Evolutionary conservation across 2,888 invertebrate species (phyloP).

Genomic region (Leptinotarsa juncta): DNA sequence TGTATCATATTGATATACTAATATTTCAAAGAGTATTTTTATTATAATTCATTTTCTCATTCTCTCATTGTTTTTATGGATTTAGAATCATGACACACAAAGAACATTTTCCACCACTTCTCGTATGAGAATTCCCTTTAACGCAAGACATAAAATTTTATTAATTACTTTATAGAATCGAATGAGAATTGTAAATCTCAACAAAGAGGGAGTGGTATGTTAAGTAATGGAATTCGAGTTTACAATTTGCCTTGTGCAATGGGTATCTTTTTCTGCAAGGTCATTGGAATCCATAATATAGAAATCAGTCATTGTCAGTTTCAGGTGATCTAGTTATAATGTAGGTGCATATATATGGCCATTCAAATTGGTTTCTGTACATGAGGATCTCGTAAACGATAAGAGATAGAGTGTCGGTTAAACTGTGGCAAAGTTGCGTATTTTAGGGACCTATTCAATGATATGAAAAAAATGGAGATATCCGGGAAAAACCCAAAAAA

Average conservation of each 20-base stretch:
- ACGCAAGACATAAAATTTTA: background rate
- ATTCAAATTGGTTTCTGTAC: too few species aligned
- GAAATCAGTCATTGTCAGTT: constrained; percentile 3
- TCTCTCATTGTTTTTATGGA: background rate
- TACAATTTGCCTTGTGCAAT: background rate
- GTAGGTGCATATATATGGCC: background rate
- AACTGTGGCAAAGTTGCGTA: too few species aligned
- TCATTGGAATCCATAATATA: constrained; percentile 14
- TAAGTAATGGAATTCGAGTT: background rate
- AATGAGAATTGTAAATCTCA: constrained; percentile 1
- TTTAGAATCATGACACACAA: background rate
- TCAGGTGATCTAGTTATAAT: background rate
- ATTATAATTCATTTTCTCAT: too few species aligned
- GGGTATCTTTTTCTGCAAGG: background rate
- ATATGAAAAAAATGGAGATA: too few species aligned
- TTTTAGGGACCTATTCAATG: too few species aligned
- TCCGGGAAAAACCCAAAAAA: too few species aligned
- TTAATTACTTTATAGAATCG: background rate
- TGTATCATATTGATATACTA: too few species aligned
- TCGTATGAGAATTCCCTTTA: background rate
- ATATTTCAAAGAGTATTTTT: too few species aligned
- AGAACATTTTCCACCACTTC: too few species aligned
- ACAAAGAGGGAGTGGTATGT: constrained; percentile 12
- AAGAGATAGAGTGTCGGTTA: too few species aligned
- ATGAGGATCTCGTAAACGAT: too few species aligned